These are phyloP conservation scores for Psettodes erumei DNA, from an alignment of 2,113 vertebrate species.

Conservation along the genomic window DNA sequence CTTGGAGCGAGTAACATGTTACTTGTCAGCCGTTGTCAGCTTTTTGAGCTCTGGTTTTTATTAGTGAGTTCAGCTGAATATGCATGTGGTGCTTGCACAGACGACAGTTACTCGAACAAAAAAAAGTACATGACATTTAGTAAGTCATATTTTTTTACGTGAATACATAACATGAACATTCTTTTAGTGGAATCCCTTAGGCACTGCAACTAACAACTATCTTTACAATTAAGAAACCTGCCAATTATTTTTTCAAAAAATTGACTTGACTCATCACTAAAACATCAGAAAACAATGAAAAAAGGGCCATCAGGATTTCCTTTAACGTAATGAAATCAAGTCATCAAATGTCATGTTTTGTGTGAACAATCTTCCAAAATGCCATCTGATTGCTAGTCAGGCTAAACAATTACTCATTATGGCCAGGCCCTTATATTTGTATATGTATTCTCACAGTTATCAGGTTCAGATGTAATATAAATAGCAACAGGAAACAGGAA, in stretches of 20 bases:
- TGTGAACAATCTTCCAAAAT: background rate
- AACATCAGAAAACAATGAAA: background rate
- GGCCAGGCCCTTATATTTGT: no score
- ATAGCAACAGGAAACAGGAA: background rate
- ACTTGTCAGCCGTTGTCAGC: conserved; percentile 22
- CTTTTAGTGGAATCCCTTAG: background rate
- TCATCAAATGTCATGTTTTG: background rate
- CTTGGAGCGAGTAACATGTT: conserved; percentile 15
- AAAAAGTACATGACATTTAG: background rate
- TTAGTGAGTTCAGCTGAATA: conserved; percentile 27
- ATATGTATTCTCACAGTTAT: no score
- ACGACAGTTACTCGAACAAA: background rate
- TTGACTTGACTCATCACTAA: background rate
- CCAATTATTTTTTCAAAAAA: background rate
- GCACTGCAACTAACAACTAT: background rate
- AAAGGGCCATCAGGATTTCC: background rate
- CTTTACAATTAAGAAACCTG: background rate
- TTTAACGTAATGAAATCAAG: background rate
- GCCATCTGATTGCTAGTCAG: no score
- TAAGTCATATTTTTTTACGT: background rate
- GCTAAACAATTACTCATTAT: no score
- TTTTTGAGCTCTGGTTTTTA: conserved; percentile 19
- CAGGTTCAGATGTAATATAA: no score
- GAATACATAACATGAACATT: background rate
- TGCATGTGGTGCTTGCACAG: background rate